Base-by-base conservation (phyloP, 2,797 vertebrate genomes). In the Hephaestus fuliginosus region DNA sequence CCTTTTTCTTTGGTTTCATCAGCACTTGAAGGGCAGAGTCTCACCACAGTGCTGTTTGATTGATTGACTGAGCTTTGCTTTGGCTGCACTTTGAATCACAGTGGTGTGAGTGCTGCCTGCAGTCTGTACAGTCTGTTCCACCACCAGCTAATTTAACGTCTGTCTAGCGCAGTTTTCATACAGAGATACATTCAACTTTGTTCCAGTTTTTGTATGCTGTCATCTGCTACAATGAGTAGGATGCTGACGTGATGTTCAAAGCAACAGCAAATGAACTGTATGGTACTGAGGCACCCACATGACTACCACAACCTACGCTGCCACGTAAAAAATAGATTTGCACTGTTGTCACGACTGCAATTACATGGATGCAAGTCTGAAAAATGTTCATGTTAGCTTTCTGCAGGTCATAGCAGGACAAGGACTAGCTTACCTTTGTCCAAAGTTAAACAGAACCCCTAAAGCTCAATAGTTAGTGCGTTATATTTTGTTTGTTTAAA, bases 51-150 rank as follows among this genome's bases (percentile, higher is more conserved):
- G 56, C 62, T 44, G 46, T 66, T 71, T 41, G 69, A 77, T 75
- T 70, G 69, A 76, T 74, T 77, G 65, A 46, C 49, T 70, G 51
- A 33, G 52, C 28, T 71, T 33, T 78, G 51, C 39, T 64, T 70
- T 58, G 8, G 56, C 11, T 17, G 76, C 71, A 25, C 72, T 64
- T 56, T 67, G 57, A 77, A 53, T 68, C 56, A 43, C 62, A 11
- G 74, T 22, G 46, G 56, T 51, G 66, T 36, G 49, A 64, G 20
- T 46, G 62, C 65, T 46, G 75, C 39, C 33, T 57, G 75, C 69
- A 10, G 69, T 70, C 41, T 22, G 60, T 60, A 57, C 72, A 18
- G 39, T 74, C 63, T 75, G 58, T 61, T 78, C 69, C 75, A 56
- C 74, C 53, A 48, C 28, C 14, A 2, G 36, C 44, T 63, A 4